A percentile compares a stretch with the other conserved stretches of the same genome.
These are phyloP conservation scores for Petromus typicus DNA, from an alignment of 2,113 vertebrate genomes.

Conservation along the genomic window DNA sequence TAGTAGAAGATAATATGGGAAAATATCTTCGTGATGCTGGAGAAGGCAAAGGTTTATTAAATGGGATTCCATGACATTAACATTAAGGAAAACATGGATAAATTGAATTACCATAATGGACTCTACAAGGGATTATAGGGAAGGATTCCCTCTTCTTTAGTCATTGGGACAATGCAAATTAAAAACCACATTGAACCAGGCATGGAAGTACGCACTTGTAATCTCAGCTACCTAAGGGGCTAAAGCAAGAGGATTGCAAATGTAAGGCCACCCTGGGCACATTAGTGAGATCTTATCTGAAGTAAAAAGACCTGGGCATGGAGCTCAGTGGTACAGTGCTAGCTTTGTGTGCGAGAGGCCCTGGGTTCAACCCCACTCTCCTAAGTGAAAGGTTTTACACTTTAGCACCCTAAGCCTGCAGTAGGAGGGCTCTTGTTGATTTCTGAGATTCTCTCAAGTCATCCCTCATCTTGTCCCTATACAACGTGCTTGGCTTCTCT, in stretches of 20 bases:
- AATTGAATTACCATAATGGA: background rate
- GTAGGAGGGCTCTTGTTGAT: background rate
- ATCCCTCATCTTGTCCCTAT: background rate
- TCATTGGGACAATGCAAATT: background rate
- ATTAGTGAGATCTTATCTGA: background rate
- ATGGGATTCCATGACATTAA: background rate
- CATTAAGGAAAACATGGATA: constrained; percentile 28
- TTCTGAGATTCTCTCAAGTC: background rate
- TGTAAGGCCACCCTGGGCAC: background rate
- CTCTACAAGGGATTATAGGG: background rate
- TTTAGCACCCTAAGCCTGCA: background rate
- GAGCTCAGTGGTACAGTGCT: background rate
- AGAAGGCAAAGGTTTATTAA: constrained; percentile 25
- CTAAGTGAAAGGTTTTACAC: background rate
- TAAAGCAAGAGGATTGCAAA: background rate
- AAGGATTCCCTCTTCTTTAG: background rate
- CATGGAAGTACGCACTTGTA: background rate
- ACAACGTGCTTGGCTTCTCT: background rate
- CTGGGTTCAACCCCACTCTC: background rate
- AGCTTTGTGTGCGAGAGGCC: background rate
- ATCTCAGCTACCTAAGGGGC: background rate
- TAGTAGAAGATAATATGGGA: background rate
- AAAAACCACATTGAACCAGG: background rate
- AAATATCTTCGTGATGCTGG: background rate
- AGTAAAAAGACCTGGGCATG: background rate